phyloP scores from a whole-genome alignment of 1,140 invertebrate genomes.

The Chironomus striatipennis region DNA sequence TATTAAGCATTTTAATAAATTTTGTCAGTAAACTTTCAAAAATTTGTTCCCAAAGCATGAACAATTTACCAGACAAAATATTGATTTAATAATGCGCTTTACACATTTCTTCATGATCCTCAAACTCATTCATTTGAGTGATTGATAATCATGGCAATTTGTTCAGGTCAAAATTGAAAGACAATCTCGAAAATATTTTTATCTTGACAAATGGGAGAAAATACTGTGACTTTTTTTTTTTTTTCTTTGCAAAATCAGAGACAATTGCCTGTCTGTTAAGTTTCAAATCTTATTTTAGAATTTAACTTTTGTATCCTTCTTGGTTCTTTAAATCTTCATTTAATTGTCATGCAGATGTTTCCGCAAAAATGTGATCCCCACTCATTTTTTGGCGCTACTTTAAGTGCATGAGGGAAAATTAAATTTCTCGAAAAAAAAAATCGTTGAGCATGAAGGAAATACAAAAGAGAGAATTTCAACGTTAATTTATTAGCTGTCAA shows the following conservation, averaged over 20 bases:
- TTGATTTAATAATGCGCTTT: no score
- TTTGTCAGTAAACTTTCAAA: no score
- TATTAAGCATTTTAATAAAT: no score
- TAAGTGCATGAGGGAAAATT: not conserved
- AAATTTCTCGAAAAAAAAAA: not conserved
- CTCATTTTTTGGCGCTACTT: not conserved
- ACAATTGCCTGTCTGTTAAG: no score
- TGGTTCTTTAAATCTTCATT: not conserved
- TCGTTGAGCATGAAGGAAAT: not conserved
- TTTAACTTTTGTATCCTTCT: not conserved
- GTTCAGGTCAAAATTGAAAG: not conserved
- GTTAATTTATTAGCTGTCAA: slow-evolving; percentile 11
- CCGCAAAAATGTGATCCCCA: no score
- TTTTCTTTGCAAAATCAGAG: no score
- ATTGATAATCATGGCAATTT: slow-evolving; percentile 18
- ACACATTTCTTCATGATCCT: not conserved
- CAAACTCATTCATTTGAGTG: not conserved
- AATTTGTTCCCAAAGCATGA: no score
- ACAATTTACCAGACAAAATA: no score
- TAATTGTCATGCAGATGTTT: not conserved
- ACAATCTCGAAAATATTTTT: not conserved
- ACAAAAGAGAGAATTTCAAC: slow-evolving; percentile 1
- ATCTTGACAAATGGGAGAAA: not conserved
- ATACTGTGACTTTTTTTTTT: no score
- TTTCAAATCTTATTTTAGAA: no score